Evolutionary conservation across 2,113 vertebrate species (phyloP), one percentile per base, ranked within the genome.

Genomic region (Glaucidium brasilianum): DNA sequence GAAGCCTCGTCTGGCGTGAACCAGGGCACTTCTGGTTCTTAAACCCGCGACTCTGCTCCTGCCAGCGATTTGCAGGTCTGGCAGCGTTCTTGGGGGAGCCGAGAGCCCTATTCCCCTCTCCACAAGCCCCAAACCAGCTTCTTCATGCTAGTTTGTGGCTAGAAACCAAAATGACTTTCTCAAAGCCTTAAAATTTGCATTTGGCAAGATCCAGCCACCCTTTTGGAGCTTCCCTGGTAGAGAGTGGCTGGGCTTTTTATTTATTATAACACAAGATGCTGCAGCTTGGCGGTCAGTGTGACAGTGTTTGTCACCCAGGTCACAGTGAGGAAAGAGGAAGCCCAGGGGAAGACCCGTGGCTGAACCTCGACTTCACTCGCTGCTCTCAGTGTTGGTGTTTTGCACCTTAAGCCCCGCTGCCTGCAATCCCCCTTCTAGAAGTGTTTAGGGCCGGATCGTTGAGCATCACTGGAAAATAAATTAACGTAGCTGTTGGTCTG

Each of bases 1-100:
- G 37, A 29, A 35, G 8, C 47, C 34, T 27, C 2, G 0, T 29
- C 16, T 50, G 53, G 64, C 72, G 2, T 23, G 4, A 59, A 68
- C 1, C 0, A 0, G 3, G 14, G 32, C 2, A 3, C 22, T 78
- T 52, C 1, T 1, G 17, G 39, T 4, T 8, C 27, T 63, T 12
- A 6, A 27, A 18, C 2, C 18, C 5, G 9, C 3, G 7, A 0
- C 12, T 63, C 26, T 32, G 9, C 5, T 35, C 49, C 27, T 81
- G 12, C 8, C 7, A 5, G 49, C 1, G 4, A 29, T 53, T n/a
- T 27, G 6, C 3, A 5, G 6, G 0, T 4, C 8, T 52, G 45
- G 18, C 3, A 3, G 37, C 1, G 3, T 14, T 52, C 21, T 4
- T 11, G 53, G 45, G 41, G 11, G 4, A 22, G 30, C 5, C 0